A percentile compares a stretch with the other conserved stretches of the same genome.
Conservation (phyloP, 2,888 invertebrate genomes). For the Bembecia ichneumoniformis region DNA sequence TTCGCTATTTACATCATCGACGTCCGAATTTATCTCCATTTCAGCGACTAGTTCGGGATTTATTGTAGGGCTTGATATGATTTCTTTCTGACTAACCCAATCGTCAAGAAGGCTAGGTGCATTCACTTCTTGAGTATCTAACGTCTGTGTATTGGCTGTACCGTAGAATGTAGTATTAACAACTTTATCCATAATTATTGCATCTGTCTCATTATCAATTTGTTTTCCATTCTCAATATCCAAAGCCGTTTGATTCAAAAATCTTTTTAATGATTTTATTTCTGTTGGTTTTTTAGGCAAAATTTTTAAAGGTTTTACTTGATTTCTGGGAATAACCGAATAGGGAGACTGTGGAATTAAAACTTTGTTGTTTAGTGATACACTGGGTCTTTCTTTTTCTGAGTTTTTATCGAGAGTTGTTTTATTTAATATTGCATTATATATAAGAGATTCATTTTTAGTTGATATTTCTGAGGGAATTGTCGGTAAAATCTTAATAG, state of each 20-base stretch:
- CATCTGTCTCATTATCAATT: conserved; percentile 32
- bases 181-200: conserved; percentile 41
- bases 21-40: conserved; percentile 52
- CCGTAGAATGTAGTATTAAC: conserved; percentile 41
- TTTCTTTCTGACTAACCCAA: conserved; percentile 46
- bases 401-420: conserved; percentile 10
- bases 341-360: conserved; percentile 29
- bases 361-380: conserved; percentile 5
- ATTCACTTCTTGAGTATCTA: conserved; percentile 39
- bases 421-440: conserved; percentile 44
- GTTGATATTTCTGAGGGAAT: conserved; percentile 10
- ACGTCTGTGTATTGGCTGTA: conserved; percentile 26
- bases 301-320: conserved; percentile 34
- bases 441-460: conserved; percentile 23
- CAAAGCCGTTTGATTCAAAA: conserved; percentile 55
- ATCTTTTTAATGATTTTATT: conserved; percentile 30
- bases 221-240: conserved; percentile 38
- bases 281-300: conserved; percentile 21
- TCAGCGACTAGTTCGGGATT: conserved; percentile 52
- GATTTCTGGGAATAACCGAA: conserved; percentile 37
- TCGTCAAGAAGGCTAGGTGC: conserved; percentile 45
- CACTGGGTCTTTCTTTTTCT: conserved; percentile 7
- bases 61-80: conserved; percentile 30
- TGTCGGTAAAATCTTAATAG: not conserved
- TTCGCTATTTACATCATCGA: conserved; percentile 44